phyloP scores from a whole-genome alignment of 2,888 invertebrate species.

The Limnephilus rhombicus region DNA sequence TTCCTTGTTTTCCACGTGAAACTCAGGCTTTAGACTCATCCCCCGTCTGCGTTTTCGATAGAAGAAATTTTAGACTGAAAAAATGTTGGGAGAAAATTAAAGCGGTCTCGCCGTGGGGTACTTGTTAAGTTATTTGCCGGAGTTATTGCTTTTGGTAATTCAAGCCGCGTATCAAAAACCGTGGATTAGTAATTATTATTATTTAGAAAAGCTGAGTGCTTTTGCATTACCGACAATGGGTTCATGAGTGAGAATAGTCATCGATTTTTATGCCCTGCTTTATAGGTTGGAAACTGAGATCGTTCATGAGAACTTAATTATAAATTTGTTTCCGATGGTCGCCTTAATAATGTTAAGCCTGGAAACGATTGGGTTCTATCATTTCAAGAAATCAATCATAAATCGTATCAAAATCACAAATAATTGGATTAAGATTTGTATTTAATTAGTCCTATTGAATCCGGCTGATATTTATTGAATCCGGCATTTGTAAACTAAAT shows the following conservation, averaged over 20 bases:
- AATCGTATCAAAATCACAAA: not conserved
- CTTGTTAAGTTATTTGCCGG: constrained; percentile 33
- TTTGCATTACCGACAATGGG: not conserved
- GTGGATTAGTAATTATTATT: constrained; percentile 38
- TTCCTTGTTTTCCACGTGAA: not conserved
- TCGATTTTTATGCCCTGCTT: not conserved
- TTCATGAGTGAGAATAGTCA: not conserved
- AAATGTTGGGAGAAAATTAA: constrained; percentile 19
- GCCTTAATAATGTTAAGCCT: not conserved
- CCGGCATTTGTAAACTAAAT: not conserved
- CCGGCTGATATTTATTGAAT: not conserved
- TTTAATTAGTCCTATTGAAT: not conserved
- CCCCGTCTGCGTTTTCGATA: constrained; percentile 2
- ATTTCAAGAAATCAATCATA: not conserved
- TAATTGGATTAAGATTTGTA: not conserved
- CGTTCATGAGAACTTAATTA: not conserved
- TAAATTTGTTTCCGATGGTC: not conserved
- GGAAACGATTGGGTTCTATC: not conserved
- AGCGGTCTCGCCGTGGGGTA: constrained; percentile 23
- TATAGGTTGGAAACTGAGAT: not conserved
- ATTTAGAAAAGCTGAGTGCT: constrained; percentile 17
- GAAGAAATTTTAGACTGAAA: constrained; percentile 24
- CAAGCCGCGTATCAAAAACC: constrained; percentile 31
- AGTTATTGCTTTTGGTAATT: constrained; percentile 44
- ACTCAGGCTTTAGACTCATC: not conserved